Base-by-base conservation (phyloP, 2,113 vertebrate species). In the Anguilla rostrata region DNA sequence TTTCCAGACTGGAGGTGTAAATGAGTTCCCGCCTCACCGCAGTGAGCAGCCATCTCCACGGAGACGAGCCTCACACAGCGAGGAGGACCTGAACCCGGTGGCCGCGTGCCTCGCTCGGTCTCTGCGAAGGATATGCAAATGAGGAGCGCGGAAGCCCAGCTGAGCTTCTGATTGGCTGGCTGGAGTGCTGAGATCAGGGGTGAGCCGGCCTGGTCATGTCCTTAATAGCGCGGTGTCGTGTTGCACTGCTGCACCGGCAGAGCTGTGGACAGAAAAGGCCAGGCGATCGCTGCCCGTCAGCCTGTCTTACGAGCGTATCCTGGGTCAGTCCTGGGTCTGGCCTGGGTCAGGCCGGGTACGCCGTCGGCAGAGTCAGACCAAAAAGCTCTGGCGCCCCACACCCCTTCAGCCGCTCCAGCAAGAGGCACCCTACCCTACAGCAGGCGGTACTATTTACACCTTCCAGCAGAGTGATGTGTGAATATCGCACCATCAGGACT, bases 221-320 rank as follows among this genome's bases (percentile, higher is more conserved):
- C 81, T 93, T 91, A 94, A 46, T 93, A 90, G 89, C 89, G 57
- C 87, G 14, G 87, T 90, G 91, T 92, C 93, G 89, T 34, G 82
- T 91, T 88, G 86, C 92, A 90, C 92, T 90, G 89, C 92, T 87
- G 91, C 89, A 46, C 43, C 43, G 2, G 43, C 8, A 12, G 49
- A 2, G 84, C 89, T 87, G 87, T 87, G 91, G 91, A 92, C 86
- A 88, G 91, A 90, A 92, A 88, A 83, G 88, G 90, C 91, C 91
- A 92, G 92, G 93, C 92, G 93, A 93, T 94, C 92, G 92, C 84
- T 88, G 84, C 43, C 91, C 91, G 90, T 93, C 91, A 92, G 88
- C 88, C 85, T 89, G 86, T 87, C 84, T 84, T 88, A 85, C 86
- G 90, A 91, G 88, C 85, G 75, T 56, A 88, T 81, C 84, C 56